These are phyloP conservation scores for Caenorhabditis macrosperma DNA, from an alignment of 2,888 invertebrate genomes.

Conservation along the genomic window DNA sequence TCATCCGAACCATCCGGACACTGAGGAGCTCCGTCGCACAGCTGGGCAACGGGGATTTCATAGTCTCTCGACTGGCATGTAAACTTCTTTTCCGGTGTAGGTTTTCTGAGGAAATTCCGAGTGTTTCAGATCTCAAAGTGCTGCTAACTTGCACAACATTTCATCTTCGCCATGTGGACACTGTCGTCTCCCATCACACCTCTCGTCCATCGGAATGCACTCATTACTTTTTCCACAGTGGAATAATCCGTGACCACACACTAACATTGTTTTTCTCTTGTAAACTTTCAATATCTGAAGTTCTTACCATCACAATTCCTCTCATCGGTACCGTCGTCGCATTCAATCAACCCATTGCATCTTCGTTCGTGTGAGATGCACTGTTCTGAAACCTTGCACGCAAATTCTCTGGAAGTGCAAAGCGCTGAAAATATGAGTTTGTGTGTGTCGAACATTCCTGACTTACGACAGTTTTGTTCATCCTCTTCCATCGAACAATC, in stretches of 20 bases:
- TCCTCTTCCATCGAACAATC: conserved; percentile 79
- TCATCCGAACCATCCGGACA: conserved; percentile 79
- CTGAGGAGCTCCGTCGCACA: conserved; percentile 76
- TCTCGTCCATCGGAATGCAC: conserved; percentile 74
- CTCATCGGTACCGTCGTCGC: conserved; percentile 79
- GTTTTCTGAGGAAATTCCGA: too few species aligned
- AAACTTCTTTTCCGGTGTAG: conserved; percentile 63
- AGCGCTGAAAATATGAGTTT: conserved; percentile 74
- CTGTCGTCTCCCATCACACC: conserved; percentile 78
- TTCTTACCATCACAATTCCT: conserved; percentile 74
- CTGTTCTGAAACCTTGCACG: conserved; percentile 79
- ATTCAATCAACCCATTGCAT: conserved; percentile 79
- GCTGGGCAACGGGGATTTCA: conserved; percentile 69
- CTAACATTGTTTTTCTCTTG: too few species aligned
- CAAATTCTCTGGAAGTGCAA: conserved; percentile 78
- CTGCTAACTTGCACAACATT: conserved; percentile 72
- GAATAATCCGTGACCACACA: conserved; percentile 76
- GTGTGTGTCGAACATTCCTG: too few species aligned
- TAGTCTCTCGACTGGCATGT: conserved; percentile 73
- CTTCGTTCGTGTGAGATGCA: conserved; percentile 76
- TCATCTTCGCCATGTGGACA: conserved; percentile 80
- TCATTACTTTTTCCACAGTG: conserved; percentile 77
- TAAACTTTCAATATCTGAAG: too few species aligned
- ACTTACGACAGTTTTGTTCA: conserved; percentile 80
- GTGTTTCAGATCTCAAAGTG: not conserved